phyloP scores from a whole-genome alignment of 2,888 invertebrate species.

The Meganola albula region DNA sequence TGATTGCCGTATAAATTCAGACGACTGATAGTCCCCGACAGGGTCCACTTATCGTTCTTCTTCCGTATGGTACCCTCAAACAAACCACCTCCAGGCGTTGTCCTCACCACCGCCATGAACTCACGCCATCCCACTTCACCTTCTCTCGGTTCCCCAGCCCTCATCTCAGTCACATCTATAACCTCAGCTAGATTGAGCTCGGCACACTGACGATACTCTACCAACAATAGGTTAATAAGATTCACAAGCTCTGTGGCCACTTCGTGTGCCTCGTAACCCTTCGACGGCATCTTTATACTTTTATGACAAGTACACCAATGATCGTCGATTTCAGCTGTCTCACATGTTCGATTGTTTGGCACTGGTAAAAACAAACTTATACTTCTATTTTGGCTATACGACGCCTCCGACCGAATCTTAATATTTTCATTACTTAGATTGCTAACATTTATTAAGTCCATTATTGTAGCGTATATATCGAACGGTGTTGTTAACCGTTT shows the following conservation, averaged over 20 bases:
- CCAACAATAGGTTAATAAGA: slow-evolving; percentile 81
- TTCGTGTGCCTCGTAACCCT: slow-evolving; percentile 72
- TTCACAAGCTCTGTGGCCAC: slow-evolving; percentile 80
- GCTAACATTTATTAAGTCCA: slow-evolving; percentile 80
- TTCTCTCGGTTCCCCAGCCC: slow-evolving; percentile 50
- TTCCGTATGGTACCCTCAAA: slow-evolving; percentile 87
- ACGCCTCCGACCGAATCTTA: slow-evolving; percentile 41
- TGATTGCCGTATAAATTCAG: slow-evolving; percentile 89
- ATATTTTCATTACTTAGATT: slow-evolving; percentile 58
- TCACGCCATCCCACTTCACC: slow-evolving; percentile 72
- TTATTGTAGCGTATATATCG: slow-evolving; percentile 88
- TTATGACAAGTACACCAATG: slow-evolving; percentile 94
- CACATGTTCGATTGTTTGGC: slow-evolving; percentile 84
- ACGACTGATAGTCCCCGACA: slow-evolving; percentile 86
- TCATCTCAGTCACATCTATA: slow-evolving; percentile 81
- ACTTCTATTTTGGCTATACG: slow-evolving; percentile 71
- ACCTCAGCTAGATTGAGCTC: slow-evolving; percentile 79
- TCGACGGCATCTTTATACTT: slow-evolving; percentile 73
- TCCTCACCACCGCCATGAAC: slow-evolving; percentile 80
- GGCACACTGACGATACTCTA: slow-evolving; percentile 81
- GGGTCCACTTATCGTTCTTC: slow-evolving; percentile 47
- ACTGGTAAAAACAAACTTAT: slow-evolving; percentile 88
- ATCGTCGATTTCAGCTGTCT: slow-evolving; percentile 84
- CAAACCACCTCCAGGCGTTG: slow-evolving; percentile 82
- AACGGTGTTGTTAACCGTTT: slow-evolving; percentile 87